Percentiles rank a stretch among this genome's conserved stretches.
phyloP scores from a whole-genome alignment of 2,797 vertebrate genomes.

The Tarsius wallacei region DNA sequence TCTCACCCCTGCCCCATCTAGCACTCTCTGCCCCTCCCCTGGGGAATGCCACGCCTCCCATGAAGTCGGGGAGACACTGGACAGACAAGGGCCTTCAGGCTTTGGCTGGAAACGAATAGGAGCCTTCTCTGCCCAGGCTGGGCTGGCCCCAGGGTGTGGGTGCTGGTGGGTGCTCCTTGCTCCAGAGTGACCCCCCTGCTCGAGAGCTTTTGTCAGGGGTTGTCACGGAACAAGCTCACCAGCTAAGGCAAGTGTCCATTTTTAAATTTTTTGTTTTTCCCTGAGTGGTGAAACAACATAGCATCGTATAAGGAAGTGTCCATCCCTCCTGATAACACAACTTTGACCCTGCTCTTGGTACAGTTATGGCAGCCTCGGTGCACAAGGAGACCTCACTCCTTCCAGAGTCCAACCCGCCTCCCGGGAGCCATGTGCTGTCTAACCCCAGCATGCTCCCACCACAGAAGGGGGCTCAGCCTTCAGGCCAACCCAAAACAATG shows the following conservation, averaged over 20 bases:
- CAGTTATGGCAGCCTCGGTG: not conserved
- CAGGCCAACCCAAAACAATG: not conserved
- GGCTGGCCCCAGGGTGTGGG: not conserved
- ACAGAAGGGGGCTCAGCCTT: not conserved
- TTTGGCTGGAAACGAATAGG: not conserved
- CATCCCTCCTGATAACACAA: not conserved
- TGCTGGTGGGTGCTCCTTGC: not conserved
- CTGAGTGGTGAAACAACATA: too few relatives aligned
- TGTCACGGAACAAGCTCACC: not conserved
- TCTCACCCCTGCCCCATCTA: rapidly evolving
- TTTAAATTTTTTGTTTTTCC: too few relatives aligned
- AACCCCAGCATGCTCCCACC: not conserved
- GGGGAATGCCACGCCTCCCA: not conserved
- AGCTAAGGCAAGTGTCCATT: not conserved
- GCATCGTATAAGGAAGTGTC: not conserved
- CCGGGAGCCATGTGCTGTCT: not conserved
- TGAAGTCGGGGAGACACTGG: not conserved
- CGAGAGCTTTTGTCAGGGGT: not conserved
- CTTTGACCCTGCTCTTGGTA: not conserved
- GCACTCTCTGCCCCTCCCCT: not conserved
- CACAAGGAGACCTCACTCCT: not conserved
- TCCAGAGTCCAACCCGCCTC: not conserved
- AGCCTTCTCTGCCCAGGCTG: not conserved
- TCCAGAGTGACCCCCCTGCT: not conserved
- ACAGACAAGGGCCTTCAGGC: not conserved